Evolutionary conservation across 2,113 vertebrate genomes (phyloP), one percentile per base, ranked within the genome.

Genomic region (Megaptera novaeangliae): DNA sequence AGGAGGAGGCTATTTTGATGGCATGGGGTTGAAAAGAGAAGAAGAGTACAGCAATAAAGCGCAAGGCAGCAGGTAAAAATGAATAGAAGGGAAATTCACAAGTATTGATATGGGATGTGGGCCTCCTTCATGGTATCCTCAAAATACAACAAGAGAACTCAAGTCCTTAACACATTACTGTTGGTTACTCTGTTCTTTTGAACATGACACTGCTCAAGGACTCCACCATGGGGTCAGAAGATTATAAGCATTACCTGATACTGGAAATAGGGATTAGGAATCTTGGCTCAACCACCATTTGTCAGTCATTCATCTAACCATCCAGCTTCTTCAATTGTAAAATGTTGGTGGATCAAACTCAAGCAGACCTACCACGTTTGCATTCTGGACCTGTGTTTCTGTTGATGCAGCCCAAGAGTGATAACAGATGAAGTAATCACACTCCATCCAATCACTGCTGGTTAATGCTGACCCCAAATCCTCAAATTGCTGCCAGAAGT

Each of bases 161-260:
- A 29, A 57, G 7, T 84, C 71, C 34, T 72, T 41, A 68, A 59
- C 31, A 49, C 31, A 18, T 57, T 44, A 61, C 57, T 55, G 69
- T 59, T 72, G 17, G 31, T 34, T 52, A 77, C 25, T 94, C 20
- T 88, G 39, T 81, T 41, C 25, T 95, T 77, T 86, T 75, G 39
- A 66, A n/a, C 31, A 66, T 34, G 69, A 92, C 52, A 52, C 13
- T 81, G 52, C 46, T 93, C 55, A 77, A 83, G 68, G 31, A 91
- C 71, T 72, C 20, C 31, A 36, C 8, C 20, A 12, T 15, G 34
- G 25, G 9, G 34, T 72, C 59, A 36, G 81, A 87, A 75, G 69
- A 20, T n/a, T 49, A 41, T 20, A 61, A 68, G 13, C 59, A 41
- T 64, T 61, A 39, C 36, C 25, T 64, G 52, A 36, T 15, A 46